A percentile compares a stretch with the other conserved stretches of the same genome.
Evolutionary conservation across 2,113 vertebrate genomes (phyloP).

Genomic region (Sitta europaea): DNA sequence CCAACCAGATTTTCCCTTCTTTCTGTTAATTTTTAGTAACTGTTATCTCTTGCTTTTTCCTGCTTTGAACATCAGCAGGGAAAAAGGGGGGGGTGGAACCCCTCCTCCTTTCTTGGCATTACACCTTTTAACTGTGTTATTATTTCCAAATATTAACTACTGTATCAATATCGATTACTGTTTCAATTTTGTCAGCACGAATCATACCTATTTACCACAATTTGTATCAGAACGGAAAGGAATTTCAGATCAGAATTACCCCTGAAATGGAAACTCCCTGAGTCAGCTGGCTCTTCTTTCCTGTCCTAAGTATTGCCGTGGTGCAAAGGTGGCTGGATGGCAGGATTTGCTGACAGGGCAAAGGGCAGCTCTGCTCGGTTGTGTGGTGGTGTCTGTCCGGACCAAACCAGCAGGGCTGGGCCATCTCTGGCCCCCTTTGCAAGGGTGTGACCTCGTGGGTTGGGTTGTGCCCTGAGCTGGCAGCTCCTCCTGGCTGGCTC

Average conservation of each 20-base stretch:
- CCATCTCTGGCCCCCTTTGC: not conserved
- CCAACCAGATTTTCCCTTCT: too few species aligned
- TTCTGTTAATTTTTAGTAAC: too few species aligned
- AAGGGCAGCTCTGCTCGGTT: not conserved
- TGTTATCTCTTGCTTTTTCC: too few species aligned
- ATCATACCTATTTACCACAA: too few species aligned
- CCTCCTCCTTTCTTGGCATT: too few species aligned
- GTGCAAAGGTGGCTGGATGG: not conserved
- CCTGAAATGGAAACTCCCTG: not conserved
- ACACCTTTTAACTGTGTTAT: too few species aligned
- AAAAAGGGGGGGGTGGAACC: too few species aligned
- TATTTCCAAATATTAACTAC: too few species aligned
- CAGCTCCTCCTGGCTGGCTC: not conserved
- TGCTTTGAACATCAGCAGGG: too few species aligned
- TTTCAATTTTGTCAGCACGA: too few species aligned
- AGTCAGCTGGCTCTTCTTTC: not conserved
- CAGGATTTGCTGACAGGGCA: not conserved
- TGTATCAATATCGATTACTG: too few species aligned
- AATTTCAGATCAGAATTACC: not conserved
- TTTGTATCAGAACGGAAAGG: not conserved
- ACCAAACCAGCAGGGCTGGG: not conserved
- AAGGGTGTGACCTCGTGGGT: not conserved
- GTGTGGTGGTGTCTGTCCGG: rapidly evolving
- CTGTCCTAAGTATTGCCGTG: not conserved
- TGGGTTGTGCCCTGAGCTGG: not conserved